phyloP scores from a whole-genome alignment of 2,113 vertebrate species.

The Gracilinanus agilis region DNA sequence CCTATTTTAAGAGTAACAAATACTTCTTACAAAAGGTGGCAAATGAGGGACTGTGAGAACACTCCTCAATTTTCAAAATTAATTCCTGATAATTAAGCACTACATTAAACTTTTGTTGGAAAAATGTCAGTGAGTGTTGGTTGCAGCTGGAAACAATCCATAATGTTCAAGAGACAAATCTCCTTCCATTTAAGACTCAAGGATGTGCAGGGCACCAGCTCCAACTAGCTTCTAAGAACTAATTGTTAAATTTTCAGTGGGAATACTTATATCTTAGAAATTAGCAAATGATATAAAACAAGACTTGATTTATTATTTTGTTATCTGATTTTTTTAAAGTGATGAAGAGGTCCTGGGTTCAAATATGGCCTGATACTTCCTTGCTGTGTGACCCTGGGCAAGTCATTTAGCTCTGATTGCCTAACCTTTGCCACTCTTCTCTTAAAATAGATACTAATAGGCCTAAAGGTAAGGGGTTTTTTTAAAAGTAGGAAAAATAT shows the following conservation, averaged over 20 bases:
- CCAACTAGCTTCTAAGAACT: background rate
- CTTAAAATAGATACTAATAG: no score
- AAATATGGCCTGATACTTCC: no score
- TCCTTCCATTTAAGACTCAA: background rate
- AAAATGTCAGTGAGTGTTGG: background rate
- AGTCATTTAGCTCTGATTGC: no score
- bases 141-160: background rate
- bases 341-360: background rate
- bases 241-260: background rate
- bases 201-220: background rate
- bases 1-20: background rate
- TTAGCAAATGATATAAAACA: background rate
- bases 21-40: background rate
- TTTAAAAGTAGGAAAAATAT: background rate
- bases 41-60: background rate
- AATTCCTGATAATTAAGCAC: conserved; percentile 1
- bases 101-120: background rate
- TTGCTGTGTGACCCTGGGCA: no score
- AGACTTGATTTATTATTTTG: background rate
- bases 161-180: background rate
- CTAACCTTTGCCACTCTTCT: no score
- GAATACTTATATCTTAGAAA: background rate
- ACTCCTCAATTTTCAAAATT: background rate
- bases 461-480: no score
- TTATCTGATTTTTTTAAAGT: background rate